phyloP scores from a whole-genome alignment of 1,140 invertebrate species.

The Agrypnia vestita region DNA sequence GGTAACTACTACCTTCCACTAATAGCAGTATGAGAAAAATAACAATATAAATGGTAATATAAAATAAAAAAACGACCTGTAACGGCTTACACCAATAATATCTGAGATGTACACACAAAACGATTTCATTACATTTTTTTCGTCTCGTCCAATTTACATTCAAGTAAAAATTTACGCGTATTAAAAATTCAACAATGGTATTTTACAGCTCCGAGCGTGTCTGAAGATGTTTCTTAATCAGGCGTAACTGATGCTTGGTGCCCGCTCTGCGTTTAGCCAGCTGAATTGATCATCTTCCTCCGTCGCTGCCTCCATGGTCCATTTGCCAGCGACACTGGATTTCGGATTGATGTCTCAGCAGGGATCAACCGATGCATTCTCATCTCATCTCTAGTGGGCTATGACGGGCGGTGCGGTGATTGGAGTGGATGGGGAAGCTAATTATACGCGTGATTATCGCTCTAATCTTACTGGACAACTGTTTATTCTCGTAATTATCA shows the following conservation, averaged over 20 bases:
- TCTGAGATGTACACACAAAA: neutral
- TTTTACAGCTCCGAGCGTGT: constrained; percentile 2
- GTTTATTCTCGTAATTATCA: neutral
- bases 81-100: neutral
- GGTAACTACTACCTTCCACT: too few relatives aligned
- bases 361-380: constrained; percentile 1
- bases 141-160: constrained; percentile 24
- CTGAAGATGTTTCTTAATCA: constrained; percentile 8
- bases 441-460: neutral
- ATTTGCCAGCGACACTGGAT: neutral
- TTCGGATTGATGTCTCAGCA: constrained; percentile 12
- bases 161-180: constrained; percentile 33
- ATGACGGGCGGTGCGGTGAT: neutral
- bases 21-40: too few relatives aligned
- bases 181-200: constrained; percentile 26
- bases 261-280: neutral
- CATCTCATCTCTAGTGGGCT: neutral
- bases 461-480: neutral
- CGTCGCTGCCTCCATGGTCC: neutral
- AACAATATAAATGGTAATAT: too few relatives aligned
- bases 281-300: neutral
- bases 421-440: neutral
- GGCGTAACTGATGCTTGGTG: neutral
- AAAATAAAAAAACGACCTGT: too few relatives aligned
- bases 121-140: constrained; percentile 14